Conservation (phyloP, 1,140 invertebrate species). For the Drusus annulatus region DNA sequence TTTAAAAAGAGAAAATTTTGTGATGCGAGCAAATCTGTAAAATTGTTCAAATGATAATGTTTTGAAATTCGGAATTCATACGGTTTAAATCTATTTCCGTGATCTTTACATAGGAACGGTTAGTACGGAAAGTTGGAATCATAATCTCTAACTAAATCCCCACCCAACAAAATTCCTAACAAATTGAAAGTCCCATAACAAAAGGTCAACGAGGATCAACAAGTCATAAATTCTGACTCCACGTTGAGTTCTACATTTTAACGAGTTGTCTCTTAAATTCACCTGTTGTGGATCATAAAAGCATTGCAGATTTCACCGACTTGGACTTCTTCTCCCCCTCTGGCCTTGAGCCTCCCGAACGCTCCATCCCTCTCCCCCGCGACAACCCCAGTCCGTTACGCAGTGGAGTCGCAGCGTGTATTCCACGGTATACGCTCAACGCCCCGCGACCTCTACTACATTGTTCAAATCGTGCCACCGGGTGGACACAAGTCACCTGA, state of each 20-base stretch:
- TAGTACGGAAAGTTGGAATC: neutral
- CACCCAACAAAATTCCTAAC: neutral
- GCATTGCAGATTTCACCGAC: neutral
- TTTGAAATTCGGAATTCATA: too few species aligned
- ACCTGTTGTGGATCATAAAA: conserved; percentile 15
- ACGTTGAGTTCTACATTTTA: neutral
- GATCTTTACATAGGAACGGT: too few species aligned
- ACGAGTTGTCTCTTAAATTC: neutral
- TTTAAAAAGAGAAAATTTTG: too few species aligned
- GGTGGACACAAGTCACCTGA: neutral
- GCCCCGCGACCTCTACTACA: conserved; percentile 45
- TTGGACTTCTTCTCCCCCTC: neutral
- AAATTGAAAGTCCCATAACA: too few species aligned
- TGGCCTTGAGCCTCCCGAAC: neutral
- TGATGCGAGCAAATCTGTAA: too few species aligned
- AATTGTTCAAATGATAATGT: too few species aligned
- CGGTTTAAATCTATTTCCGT: too few species aligned
- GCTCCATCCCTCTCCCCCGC: neutral
- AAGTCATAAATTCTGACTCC: neutral
- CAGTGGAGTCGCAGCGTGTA: conserved; percentile 35
- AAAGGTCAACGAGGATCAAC: too few species aligned
- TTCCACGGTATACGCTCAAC: conserved; percentile 27
- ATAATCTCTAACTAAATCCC: neutral
- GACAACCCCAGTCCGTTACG: conserved; percentile 8
- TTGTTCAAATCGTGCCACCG: conserved; percentile 44